Base-by-base conservation (phyloP, 1,140 invertebrate species). In the Pemphigus obesinymphae region DNA sequence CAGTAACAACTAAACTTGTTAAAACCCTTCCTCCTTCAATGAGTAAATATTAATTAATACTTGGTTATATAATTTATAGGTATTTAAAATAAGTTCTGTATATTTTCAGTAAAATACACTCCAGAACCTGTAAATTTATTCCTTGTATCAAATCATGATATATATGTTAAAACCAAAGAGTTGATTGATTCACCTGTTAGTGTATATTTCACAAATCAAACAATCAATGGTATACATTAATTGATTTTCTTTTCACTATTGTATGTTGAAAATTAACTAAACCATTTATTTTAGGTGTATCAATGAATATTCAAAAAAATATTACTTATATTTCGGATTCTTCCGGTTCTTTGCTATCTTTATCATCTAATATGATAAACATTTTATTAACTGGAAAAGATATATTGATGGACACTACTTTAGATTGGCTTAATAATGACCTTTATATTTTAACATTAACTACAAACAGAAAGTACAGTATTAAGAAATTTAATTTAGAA, bases 381-480 rank as follows among this genome's bases (percentile, higher is more conserved):
- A 23, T 63, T 45, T n/a, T 80, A 29, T 40, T 78, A 20, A 55
- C 53, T 45, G 40, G 20, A 43, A 45, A 31, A 43, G 76, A 80
- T 43, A 45, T 63, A 43, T 43, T 63, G 17, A n/a, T 80, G 37
- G 76, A 80, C 6, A 86, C 97, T 0, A 93, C 92, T 3, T 90
- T 96, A 0, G 96, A 98, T 86, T 97, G 96, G 96, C 87, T 97
- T 7, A 94, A 95, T 85, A 89, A 91, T 66, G 90, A 94, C 55
- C 87, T 97, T 1, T 97, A 95, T 84, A 89, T 97, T 45, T 88
- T 95, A 8, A 92, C 90, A 29, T 61, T 40, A 40, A 43, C n/a
- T n/a, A 61, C 37, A 26, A 58, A 34, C 5, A 63, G 10, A 0
- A 86, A 88, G 37, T 94, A 92, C 91, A 90, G 93, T 85, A 93